Percentiles rank a stretch among this genome's conserved stretches.
phyloP scores from a whole-genome alignment of 2,888 invertebrate genomes.

The Drosophila kuntzei region DNA sequence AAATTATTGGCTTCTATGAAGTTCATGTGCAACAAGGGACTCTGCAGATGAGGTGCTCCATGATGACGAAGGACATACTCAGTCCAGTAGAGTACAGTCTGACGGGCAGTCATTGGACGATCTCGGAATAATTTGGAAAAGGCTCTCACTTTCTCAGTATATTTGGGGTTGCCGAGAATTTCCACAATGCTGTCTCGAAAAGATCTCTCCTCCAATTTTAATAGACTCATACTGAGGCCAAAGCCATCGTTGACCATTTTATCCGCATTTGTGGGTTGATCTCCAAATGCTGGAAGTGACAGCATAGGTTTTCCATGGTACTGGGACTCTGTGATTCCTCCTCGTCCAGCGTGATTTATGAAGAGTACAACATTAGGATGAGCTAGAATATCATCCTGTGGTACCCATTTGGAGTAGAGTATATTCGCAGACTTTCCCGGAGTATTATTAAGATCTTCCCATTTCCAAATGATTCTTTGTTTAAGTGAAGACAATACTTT shows the following conservation, averaged over 20 bases:
- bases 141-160: constrained; percentile 79
- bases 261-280: constrained; percentile 77
- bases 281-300: constrained; percentile 81
- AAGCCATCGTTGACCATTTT: constrained; percentile 71
- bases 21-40: constrained; percentile 85
- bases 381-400: constrained; percentile 89
- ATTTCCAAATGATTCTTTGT: constrained; percentile 89
- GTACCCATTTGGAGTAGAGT: constrained; percentile 88
- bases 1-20: constrained; percentile 85
- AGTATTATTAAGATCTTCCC: constrained; percentile 87
- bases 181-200: constrained; percentile 54
- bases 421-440: constrained; percentile 85
- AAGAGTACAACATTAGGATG: constrained; percentile 88
- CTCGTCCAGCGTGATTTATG: constrained; percentile 89
- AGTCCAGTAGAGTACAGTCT: constrained; percentile 87
- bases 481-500: constrained; percentile 87
- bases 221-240: constrained; percentile 63
- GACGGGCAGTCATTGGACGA: constrained; percentile 86
- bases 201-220: constrained; percentile 52
- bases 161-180: constrained; percentile 66
- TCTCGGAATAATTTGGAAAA: constrained; percentile 86
- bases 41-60: constrained; percentile 86
- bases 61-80: constrained; percentile 87
- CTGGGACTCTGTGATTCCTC: constrained; percentile 88
- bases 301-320: constrained; percentile 87